These are phyloP conservation scores for Nemurella pictetii DNA, from an alignment of 2,888 invertebrate species.

Conservation along the genomic window DNA sequence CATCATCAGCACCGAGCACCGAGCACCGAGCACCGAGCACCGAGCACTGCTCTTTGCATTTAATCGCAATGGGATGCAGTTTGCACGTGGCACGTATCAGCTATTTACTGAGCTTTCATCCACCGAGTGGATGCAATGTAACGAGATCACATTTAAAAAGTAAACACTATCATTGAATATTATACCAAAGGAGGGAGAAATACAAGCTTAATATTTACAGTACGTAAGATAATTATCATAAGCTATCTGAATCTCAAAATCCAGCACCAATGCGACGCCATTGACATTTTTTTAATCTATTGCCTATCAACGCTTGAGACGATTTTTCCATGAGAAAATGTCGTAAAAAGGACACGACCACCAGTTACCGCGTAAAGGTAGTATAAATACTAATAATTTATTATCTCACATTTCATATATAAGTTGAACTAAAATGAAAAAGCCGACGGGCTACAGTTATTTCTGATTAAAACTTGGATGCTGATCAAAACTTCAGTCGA, in stretches of 20 bases:
- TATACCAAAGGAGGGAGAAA: neutral
- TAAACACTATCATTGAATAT: neutral
- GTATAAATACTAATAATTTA: neutral
- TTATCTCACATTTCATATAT: neutral
- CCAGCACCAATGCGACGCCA: too few relatives aligned
- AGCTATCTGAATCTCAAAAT: too few relatives aligned
- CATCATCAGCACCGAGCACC: too few relatives aligned
- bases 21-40: neutral
- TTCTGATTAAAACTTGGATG: slow-evolving; percentile 33
- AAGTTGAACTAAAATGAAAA: neutral
- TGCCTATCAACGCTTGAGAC: too few relatives aligned
- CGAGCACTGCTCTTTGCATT: neutral
- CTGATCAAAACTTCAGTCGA: slow-evolving; percentile 11
- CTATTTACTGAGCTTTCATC: neutral
- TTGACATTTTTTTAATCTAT: too few relatives aligned
- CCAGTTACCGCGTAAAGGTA: neutral
- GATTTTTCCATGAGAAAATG: too few relatives aligned
- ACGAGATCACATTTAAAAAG: neutral
- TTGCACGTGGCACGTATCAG: neutral
- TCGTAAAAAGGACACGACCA: too few relatives aligned
- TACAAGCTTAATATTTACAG: neutral
- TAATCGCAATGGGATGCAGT: neutral
- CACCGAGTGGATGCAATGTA: neutral
- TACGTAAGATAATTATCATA: too few relatives aligned
- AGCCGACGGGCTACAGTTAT: slow-evolving; percentile 26